Evolutionary conservation across 2,797 vertebrate species (phyloP).

Genomic region (Galaxias olidus): DNA sequence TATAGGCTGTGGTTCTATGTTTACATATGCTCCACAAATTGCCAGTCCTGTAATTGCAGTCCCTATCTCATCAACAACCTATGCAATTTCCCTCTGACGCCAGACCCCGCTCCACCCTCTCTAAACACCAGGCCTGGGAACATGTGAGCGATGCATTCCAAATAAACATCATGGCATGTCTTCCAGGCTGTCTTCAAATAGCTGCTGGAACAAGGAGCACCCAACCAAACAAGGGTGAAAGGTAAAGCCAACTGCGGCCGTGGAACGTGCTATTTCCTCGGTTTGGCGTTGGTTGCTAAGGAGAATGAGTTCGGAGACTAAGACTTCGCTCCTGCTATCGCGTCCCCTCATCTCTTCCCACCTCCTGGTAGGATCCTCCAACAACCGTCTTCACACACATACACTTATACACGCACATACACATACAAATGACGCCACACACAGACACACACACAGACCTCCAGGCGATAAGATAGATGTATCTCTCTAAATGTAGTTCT

Average conservation of each 20-base stretch:
- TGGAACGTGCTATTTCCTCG: not conserved
- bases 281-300: not conserved
- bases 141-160: not conserved
- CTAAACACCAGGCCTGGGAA: not conserved
- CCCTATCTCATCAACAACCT: constrained; percentile 2
- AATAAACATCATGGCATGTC: not conserved
- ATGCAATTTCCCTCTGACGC: not conserved
- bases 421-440: not conserved
- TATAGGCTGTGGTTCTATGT: not conserved
- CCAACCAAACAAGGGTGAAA: not conserved
- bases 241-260: not conserved
- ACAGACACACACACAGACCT: constrained; percentile 22
- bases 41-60: constrained; percentile 11
- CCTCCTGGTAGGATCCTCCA: not conserved
- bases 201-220: not conserved
- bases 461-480: constrained; percentile 46
- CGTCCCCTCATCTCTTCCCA: not conserved
- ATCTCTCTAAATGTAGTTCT: constrained; percentile 47
- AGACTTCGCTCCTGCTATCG: not conserved
- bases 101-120: not conserved
- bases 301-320: not conserved
- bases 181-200: not conserved
- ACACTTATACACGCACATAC: not conserved
- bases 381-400: not conserved
- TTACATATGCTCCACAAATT: not conserved